These are phyloP conservation scores for Thelaira solivaga DNA, from an alignment of 2,888 invertebrate genomes.

Conservation along the genomic window DNA sequence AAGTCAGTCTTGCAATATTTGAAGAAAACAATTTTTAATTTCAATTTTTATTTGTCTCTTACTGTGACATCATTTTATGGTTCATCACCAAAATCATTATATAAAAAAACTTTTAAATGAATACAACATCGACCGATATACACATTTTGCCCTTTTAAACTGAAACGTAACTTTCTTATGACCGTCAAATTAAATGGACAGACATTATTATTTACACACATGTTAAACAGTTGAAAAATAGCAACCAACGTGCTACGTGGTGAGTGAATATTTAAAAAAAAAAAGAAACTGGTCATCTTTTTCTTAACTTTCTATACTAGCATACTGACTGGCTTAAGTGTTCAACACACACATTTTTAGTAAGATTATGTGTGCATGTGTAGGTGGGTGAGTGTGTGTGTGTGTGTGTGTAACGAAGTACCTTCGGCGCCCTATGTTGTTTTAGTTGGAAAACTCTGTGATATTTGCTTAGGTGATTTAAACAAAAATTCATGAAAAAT, in stretches of 20 bases:
- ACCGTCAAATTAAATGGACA: slow-evolving; percentile 35
- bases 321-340: no score
- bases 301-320: slow-evolving; percentile 7
- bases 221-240: slow-evolving; percentile 50
- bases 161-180: slow-evolving; percentile 55
- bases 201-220: slow-evolving; percentile 38
- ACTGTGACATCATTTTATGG: slow-evolving; percentile 74
- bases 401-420: slow-evolving; percentile 24
- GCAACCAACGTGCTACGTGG: slow-evolving; percentile 26
- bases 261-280: slow-evolving; percentile 13
- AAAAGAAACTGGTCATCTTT: slow-evolving; percentile 54
- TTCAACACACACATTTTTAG: no score
- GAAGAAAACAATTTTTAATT: slow-evolving; percentile 60
- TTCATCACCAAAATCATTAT: slow-evolving; percentile 68
- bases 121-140: slow-evolving; percentile 8
- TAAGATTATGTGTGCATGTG: no score
- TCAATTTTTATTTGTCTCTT: slow-evolving; percentile 34
- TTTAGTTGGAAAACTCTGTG: slow-evolving; percentile 23
- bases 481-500: no score
- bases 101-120: slow-evolving; percentile 17
- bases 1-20: slow-evolving; percentile 50
- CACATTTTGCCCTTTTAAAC: slow-evolving; percentile 7
- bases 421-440: slow-evolving; percentile 56
- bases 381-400: no score
- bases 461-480: slow-evolving; percentile 12